Percentiles rank a stretch among this genome's conserved stretches.
These are phyloP conservation scores for Pachymerium ferrugineum DNA, from an alignment of 2,888 invertebrate genomes.

Conservation along the genomic window DNA sequence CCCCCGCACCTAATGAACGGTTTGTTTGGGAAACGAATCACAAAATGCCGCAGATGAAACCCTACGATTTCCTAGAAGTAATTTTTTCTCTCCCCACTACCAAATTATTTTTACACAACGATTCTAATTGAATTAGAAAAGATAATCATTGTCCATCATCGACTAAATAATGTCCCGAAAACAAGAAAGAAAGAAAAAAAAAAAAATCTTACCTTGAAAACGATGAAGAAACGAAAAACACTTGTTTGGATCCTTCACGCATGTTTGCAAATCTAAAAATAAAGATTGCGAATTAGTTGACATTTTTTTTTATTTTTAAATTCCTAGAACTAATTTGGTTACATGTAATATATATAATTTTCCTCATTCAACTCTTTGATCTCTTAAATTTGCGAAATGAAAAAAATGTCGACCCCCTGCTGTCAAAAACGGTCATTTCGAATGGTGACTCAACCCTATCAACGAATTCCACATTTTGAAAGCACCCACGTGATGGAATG, in stretches of 20 bases:
- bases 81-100: neutral
- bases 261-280: neutral
- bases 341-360: neutral
- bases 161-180: no score
- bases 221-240: no score
- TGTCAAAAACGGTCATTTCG: constrained; percentile 19
- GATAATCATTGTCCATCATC: no score
- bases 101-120: constrained; percentile 7
- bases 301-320: no score
- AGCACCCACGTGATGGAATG: constrained; percentile 23
- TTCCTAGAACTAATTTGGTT: neutral
- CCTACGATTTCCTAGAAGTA: neutral
- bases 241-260: neutral
- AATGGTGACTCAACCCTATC: constrained; percentile 19
- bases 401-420: constrained; percentile 17
- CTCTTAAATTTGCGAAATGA: neutral
- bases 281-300: neutral
- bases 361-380: constrained; percentile 21
- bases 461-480: constrained; percentile 1
- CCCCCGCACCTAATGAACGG: constrained; percentile 24
- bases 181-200: no score
- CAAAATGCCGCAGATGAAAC: neutral
- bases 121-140: neutral
- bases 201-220: no score
- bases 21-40: constrained; percentile 1